phyloP scores from a whole-genome alignment of 1,140 invertebrate species.

The Spodoptera frugiperda region DNA sequence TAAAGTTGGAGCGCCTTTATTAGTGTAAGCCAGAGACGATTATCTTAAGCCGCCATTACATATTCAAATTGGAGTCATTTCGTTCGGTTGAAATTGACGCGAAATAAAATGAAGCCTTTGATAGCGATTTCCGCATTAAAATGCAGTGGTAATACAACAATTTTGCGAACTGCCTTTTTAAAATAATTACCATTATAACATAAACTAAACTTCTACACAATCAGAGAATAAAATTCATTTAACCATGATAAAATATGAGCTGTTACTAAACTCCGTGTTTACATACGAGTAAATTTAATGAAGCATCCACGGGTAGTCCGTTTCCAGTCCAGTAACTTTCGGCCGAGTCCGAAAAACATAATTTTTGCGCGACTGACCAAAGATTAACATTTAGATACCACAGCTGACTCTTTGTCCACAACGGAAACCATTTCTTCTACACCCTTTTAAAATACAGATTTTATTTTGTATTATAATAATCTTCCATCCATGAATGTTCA shows the following conservation, averaged over 20 bases:
- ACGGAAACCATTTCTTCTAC: constrained; percentile 72
- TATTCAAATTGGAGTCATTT: constrained; percentile 86
- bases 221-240: constrained; percentile 7
- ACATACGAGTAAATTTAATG: constrained; percentile 67
- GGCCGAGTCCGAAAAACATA: constrained; percentile 83
- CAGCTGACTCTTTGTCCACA: constrained; percentile 70
- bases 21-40: constrained; percentile 85
- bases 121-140: constrained; percentile 63
- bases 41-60: constrained; percentile 85
- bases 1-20: constrained; percentile 81
- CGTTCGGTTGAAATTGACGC: constrained; percentile 84
- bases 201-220: background rate
- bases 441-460: constrained; percentile 60
- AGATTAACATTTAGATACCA: constrained; percentile 84
- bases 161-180: too few relatives aligned
- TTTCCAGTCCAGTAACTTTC: constrained; percentile 76
- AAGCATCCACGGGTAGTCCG: constrained; percentile 61
- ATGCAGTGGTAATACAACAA: constrained; percentile 60
- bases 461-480: constrained; percentile 19
- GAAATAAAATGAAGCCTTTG: constrained; percentile 83
- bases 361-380: constrained; percentile 84
- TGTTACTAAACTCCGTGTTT: constrained; percentile 19
- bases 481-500: background rate
- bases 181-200: too few relatives aligned
- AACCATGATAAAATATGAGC: constrained; percentile 26